Evolutionary conservation across 2,113 vertebrate species (phyloP).

Genomic region (Gnathonemus echidnorhynchus): DNA sequence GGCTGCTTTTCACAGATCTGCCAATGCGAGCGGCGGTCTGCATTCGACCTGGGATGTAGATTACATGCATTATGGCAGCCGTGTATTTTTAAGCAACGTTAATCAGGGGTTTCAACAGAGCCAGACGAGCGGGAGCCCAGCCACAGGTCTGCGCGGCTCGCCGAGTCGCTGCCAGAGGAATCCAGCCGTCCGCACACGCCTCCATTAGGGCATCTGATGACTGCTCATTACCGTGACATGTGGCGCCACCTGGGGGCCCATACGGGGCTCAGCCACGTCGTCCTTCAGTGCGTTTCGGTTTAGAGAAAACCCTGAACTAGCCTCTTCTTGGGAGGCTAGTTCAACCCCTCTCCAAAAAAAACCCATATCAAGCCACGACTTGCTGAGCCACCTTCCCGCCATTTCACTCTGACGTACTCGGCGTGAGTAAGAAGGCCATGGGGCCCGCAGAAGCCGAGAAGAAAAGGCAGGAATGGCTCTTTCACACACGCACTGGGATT

Average conservation of each 20-base stretch:
- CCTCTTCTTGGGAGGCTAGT: background rate
- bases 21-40: background rate
- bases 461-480: background rate
- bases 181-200: background rate
- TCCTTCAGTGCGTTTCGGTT: background rate
- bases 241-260: background rate
- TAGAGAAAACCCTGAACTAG: background rate
- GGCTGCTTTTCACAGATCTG: background rate
- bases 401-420: background rate
- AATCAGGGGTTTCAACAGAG: background rate
- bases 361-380: background rate
- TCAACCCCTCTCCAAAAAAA: background rate
- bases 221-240: background rate
- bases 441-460: no score
- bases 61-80: background rate
- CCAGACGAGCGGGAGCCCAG: background rate
- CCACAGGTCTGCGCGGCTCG: background rate
- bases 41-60: background rate
- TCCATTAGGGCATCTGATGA: background rate
- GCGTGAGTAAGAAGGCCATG: background rate
- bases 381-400: background rate
- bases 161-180: background rate
- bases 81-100: slow-evolving; percentile 4
- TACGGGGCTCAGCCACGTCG: background rate
- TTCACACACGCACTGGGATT: background rate